These are phyloP conservation scores for Morphnarchus princeps DNA, from an alignment of 2,113 vertebrate species.

Conservation along the genomic window DNA sequence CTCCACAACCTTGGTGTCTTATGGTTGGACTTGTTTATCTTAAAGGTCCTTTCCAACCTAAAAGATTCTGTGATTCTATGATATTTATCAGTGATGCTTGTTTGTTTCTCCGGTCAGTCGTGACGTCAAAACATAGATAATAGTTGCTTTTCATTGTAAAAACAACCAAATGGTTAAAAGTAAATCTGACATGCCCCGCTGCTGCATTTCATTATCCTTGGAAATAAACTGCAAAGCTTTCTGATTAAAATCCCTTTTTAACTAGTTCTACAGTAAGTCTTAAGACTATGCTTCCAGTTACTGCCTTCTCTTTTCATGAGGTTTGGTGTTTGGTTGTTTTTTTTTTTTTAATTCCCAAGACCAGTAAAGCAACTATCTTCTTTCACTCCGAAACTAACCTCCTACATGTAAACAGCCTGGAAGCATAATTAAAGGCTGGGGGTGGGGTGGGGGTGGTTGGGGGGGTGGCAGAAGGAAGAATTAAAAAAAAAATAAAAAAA, in stretches of 20 bases:
- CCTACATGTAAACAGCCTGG: not conserved
- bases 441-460: too few relatives aligned
- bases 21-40: not conserved
- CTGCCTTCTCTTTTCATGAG: not conserved
- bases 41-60: not conserved
- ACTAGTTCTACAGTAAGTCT: not conserved
- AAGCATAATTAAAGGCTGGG: not conserved
- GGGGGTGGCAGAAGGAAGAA: not conserved
- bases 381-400: not conserved
- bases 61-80: not conserved
- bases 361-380: not conserved
- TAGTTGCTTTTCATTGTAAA: not conserved
- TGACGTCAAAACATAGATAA: not conserved
- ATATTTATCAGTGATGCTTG: not conserved
- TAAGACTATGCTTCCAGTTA: not conserved
- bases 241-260: conserved; percentile 3
- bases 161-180: not conserved
- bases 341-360: not conserved
- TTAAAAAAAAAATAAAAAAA: not conserved
- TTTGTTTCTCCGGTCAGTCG: not conserved
- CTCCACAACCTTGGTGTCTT: not conserved
- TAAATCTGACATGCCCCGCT: not conserved
- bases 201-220: conserved; percentile 1
- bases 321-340: too few relatives aligned
- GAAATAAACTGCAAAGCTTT: not conserved